A percentile compares a stretch with the other conserved stretches of the same genome.
Evolutionary conservation across 2,113 vertebrate species (phyloP).

Genomic region (Amazona guildingii): DNA sequence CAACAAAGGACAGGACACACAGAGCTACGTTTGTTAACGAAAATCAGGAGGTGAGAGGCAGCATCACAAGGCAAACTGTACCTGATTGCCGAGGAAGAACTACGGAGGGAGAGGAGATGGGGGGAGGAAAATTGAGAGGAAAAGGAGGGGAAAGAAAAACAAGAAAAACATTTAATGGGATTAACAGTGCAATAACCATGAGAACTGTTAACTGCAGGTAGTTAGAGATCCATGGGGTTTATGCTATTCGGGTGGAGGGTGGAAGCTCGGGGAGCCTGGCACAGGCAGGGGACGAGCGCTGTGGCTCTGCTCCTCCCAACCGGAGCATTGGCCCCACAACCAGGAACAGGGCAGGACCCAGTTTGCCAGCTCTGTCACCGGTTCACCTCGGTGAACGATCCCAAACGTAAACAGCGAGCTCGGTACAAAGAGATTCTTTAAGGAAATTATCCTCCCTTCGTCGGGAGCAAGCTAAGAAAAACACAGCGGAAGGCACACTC

Average conservation of each 20-base stretch:
- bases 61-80: conserved; percentile 84
- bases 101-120: conserved; percentile 77
- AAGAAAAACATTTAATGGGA: conserved; percentile 73
- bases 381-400: neutral
- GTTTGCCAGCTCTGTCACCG: neutral
- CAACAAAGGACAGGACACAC: conserved; percentile 57
- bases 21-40: conserved; percentile 21
- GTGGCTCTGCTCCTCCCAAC: neutral
- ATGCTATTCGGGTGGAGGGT: neutral
- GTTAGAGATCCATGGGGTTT: neutral
- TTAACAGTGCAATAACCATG: conserved; percentile 60
- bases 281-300: accelerated
- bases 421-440: conserved; percentile 43
- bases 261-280: neutral
- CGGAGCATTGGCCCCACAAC: neutral
- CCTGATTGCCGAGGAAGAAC: conserved; percentile 99
- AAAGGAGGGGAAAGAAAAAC: conserved; percentile 53
- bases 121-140: conserved; percentile 17
- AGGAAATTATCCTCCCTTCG: conserved; percentile 27
- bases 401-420: neutral
- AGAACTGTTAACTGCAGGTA: conserved; percentile 51
- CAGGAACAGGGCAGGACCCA: neutral
- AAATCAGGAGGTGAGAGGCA: conserved; percentile 25
- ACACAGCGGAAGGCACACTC: neutral
- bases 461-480: conserved; percentile 32